These are phyloP conservation scores for Anthophora plumipes DNA, from an alignment of 2,888 invertebrate genomes.

Conservation along the genomic window DNA sequence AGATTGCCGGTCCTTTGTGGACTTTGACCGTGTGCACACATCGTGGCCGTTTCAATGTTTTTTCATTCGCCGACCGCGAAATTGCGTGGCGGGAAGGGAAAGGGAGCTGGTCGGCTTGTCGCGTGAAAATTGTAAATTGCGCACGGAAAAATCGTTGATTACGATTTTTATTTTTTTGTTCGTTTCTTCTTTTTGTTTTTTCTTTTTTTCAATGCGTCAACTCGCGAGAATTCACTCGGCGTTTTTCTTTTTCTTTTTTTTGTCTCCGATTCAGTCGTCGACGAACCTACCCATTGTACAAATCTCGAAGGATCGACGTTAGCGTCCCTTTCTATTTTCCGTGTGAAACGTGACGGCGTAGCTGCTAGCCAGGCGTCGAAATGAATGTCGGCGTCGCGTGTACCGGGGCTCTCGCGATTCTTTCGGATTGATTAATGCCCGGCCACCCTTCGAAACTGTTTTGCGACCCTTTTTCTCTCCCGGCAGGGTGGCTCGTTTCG, in stretches of 20 bases:
- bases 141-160: neutral
- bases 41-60: neutral
- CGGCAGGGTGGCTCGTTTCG: conserved; percentile 58
- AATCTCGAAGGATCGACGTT: conserved; percentile 4
- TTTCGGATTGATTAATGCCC: conserved; percentile 74
- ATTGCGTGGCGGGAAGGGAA: neutral
- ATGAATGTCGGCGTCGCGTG: neutral
- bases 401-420: conserved; percentile 56
- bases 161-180: no score
- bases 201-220: no score
- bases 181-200: no score
- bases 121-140: no score
- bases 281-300: neutral
- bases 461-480: conserved; percentile 49
- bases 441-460: conserved; percentile 67
- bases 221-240: conserved; percentile 4
- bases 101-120: no score
- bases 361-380: conserved; percentile 12
- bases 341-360: neutral
- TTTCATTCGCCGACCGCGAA: neutral
- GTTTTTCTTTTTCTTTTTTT: neutral
- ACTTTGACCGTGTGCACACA: neutral
- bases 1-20: neutral
- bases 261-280: neutral
- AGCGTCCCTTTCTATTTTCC: neutral